These are phyloP conservation scores for Ctenodactylus gundi DNA, from an alignment of 2,113 vertebrate species.

Conservation along the genomic window DNA sequence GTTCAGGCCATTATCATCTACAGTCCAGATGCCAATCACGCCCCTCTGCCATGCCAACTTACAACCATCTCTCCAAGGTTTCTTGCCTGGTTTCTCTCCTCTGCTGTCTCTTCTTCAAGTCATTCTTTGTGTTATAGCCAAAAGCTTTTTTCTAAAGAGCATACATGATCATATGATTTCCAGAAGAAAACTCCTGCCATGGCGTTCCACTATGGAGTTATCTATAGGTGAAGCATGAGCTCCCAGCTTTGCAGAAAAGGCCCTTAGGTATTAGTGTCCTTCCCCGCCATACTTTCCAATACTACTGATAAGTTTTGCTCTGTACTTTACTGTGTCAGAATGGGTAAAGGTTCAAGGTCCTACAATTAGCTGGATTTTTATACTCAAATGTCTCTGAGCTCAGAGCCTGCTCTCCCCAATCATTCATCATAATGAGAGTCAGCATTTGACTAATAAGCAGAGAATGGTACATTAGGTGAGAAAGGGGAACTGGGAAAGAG, in stretches of 20 bases:
- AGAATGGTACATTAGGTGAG: background rate
- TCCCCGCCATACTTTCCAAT: background rate
- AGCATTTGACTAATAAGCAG: background rate
- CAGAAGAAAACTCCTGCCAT: background rate
- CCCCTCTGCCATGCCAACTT: background rate
- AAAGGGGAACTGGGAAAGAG: background rate
- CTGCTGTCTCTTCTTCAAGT: background rate
- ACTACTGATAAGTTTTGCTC: background rate
- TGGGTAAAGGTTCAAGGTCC: background rate
- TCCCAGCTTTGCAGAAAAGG: background rate
- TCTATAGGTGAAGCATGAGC: background rate
- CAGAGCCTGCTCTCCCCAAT: background rate
- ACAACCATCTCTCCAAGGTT: background rate
- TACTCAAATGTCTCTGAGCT: background rate
- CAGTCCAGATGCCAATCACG: background rate
- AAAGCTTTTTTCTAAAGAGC: background rate
- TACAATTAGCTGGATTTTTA: background rate
- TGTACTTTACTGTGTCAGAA: background rate
- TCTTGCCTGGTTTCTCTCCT: background rate
- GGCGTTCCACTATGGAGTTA: background rate
- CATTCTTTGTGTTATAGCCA: background rate
- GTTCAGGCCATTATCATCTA: background rate
- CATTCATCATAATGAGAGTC: background rate
- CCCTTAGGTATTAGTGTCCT: background rate
- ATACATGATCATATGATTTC: background rate